These are phyloP conservation scores for Onychorhynchus coronatus DNA, from an alignment of 2,113 vertebrate species.

Conservation along the genomic window DNA sequence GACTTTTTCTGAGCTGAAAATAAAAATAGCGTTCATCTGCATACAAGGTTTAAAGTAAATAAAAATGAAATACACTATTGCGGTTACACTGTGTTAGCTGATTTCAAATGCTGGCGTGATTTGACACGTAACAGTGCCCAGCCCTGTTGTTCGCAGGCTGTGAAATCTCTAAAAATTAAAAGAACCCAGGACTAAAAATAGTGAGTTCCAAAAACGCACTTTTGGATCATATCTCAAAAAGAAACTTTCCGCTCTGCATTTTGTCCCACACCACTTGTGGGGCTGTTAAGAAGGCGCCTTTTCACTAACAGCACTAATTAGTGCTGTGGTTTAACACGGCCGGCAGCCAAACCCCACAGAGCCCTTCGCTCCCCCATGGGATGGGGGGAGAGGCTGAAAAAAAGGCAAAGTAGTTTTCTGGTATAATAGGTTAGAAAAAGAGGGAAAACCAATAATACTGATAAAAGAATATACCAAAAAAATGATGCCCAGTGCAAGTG, in stretches of 20 bases:
- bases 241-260: neutral
- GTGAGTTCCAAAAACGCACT: neutral
- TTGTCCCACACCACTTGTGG: neutral
- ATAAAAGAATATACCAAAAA: neutral
- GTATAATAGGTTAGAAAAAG: neutral
- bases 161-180: neutral
- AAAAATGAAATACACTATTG: neutral
- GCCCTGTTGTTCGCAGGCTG: neutral
- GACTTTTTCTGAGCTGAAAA: neutral
- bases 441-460: neutral
- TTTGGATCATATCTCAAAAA: neutral
- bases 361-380: neutral
- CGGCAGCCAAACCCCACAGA: neutral
- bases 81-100: neutral
- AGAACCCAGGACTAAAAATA: neutral
- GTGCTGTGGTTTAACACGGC: neutral
- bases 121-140: constrained; percentile 22
- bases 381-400: neutral
- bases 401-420: neutral
- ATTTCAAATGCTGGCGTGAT: neutral
- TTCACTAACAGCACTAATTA: neutral
- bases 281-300: neutral
- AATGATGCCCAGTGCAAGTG: neutral
- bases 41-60: constrained; percentile 1
- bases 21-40: neutral